Conservation (phyloP, 1,140 invertebrate species). For the Telenomus remus region DNA sequence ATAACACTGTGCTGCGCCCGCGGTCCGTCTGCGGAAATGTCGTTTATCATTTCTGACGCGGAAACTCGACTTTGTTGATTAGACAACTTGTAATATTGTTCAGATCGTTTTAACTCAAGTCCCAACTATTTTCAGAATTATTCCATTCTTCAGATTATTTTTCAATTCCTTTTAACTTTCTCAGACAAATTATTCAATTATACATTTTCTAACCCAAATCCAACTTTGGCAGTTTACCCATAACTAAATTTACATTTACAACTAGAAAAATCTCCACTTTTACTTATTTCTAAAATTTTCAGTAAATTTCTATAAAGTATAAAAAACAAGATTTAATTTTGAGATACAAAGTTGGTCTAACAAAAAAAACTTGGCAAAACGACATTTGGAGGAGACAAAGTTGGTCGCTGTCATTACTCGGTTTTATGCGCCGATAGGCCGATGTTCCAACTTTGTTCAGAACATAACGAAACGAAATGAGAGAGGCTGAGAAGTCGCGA, state of each 20-base stretch:
- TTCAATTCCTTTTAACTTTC: too few species aligned
- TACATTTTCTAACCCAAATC: not conserved
- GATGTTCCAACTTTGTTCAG: constrained; percentile 61
- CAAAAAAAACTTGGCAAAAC: not conserved
- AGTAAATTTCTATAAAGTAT: too few species aligned
- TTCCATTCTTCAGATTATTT: too few species aligned
- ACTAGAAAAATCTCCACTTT: too few species aligned
- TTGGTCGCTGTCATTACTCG: constrained; percentile 19
- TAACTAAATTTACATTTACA: too few species aligned
- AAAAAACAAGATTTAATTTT: too few species aligned
- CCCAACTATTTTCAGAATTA: not conserved
- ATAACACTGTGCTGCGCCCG: constrained; percentile 25
- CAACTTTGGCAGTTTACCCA: not conserved
- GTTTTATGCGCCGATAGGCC: constrained; percentile 32
- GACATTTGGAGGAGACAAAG: constrained; percentile 9
- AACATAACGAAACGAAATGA: constrained; percentile 53
- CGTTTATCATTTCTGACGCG: constrained; percentile 26
- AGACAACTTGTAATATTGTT: constrained; percentile 9
- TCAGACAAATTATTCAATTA: too few species aligned
- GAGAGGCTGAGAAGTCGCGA: constrained; percentile 59
- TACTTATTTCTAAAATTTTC: too few species aligned
- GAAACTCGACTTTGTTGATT: constrained; percentile 26
- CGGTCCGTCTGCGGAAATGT: constrained; percentile 30
- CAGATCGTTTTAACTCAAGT: too few species aligned
- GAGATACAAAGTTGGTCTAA: not conserved